Base-by-base conservation (phyloP, 2,797 vertebrate genomes). In the Danio albolineatus region DNA sequence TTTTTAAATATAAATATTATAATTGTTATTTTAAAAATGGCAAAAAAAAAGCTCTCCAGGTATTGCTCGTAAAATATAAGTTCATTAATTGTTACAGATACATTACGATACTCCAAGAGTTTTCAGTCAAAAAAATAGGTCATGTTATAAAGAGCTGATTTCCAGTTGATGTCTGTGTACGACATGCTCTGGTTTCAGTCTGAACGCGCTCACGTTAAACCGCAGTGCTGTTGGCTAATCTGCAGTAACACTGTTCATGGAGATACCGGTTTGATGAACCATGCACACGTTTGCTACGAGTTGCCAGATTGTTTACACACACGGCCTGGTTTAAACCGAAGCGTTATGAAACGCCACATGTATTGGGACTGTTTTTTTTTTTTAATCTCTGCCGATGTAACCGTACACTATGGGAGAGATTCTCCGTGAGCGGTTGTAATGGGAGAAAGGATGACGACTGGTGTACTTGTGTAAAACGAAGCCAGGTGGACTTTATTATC, bases 381-480 rank as follows among this genome's bases (percentile, higher is more conserved):
- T 65, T 61, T 64, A 79, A 73, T 79, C 78, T 79, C 69, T 65
- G 78, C 69, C 79, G 51, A 79, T 79, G 78, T 73, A 80, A 72
- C 51, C 73, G 62, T 48, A 74, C 44, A 77, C 79, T 49, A 49
- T 74, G 65, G 79, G 54, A 56, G 84, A 65, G 84, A 71, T 69
- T 84, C 65, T 39, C 12, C 46, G 62, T 75, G 54, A 17, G 21
- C 72, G 82, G 83, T 87, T 91, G 88, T 85, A 72, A 87, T 78
- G 76, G 61, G 74, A 88, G 85, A 83, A 86, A 79, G 75, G 70
- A 83, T 85, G 88, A 87, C 75, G 74, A 83, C 84, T 89, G 87
- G 92, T 89, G 88, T 89, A 90, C 91, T 90, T 93, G 89, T 94
- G 87, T 85, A 64, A 87, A 91, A 87, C 86, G 87, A 87, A 89